Evolutionary conservation across 2,888 invertebrate species (phyloP).

Genomic region (Apamea crenata): DNA sequence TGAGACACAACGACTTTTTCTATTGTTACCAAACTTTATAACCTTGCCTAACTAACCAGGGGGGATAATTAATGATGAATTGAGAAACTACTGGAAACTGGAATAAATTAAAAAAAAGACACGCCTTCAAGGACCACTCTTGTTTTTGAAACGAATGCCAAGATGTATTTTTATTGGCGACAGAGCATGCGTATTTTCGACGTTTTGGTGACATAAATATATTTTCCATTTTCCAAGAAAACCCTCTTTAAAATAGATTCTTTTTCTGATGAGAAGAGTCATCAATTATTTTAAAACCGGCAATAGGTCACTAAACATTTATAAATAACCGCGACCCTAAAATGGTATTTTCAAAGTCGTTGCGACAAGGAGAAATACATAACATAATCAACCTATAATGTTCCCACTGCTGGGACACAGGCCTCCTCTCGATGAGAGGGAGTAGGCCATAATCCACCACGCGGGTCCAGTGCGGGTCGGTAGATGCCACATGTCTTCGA

Average conservation of each 20-base stretch:
- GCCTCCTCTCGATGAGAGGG: no score
- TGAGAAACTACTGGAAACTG: no score
- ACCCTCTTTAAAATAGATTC: neutral
- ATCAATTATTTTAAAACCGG: neutral
- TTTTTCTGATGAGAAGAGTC: neutral
- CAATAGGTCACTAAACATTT: neutral
- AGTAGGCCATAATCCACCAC: no score
- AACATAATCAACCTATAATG: neutral
- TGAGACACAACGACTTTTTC: no score
- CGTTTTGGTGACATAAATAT: slow-evolving; percentile 3
- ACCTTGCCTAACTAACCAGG: no score
- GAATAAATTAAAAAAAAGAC: no score
- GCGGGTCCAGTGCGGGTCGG: no score
- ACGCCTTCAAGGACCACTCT: no score
- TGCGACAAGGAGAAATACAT: neutral
- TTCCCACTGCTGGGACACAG: no score
- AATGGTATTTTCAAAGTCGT: neutral
- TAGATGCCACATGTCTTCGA: no score
- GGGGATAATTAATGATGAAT: no score
- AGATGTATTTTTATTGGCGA: slow-evolving; percentile 19
- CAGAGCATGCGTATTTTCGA: neutral
- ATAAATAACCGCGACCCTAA: neutral
- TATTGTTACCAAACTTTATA: no score
- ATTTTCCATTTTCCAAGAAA: slow-evolving; percentile 11
- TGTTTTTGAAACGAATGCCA: slow-evolving; percentile 37